These are phyloP conservation scores for Thumatha senex DNA, from an alignment of 2,888 invertebrate species.

Conservation along the genomic window DNA sequence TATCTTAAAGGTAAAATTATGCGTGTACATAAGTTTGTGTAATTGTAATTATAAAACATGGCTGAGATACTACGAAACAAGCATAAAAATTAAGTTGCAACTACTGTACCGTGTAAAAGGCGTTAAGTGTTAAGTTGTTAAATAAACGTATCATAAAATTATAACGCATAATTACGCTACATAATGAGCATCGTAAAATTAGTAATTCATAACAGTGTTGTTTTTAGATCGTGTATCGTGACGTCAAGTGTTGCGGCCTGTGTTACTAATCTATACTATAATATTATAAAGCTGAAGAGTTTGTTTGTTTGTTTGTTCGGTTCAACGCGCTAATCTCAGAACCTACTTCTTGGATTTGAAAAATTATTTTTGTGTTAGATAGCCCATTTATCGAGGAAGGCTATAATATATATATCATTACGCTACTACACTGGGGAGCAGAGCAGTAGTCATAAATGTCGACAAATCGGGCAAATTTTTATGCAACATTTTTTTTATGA, in stretches of 20 bases:
- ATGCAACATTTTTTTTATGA: too few relatives aligned
- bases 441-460: too few relatives aligned
- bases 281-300: too few relatives aligned
- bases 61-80: constrained; percentile 32
- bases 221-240: constrained; percentile 77
- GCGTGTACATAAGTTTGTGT: constrained; percentile 9
- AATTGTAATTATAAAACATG: constrained; percentile 4
- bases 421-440: too few relatives aligned
- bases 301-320: too few relatives aligned
- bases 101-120: constrained; percentile 32
- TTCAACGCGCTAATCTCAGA: too few relatives aligned
- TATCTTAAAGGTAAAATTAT: constrained; percentile 10
- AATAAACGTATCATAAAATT: constrained; percentile 67
- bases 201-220: constrained; percentile 77
- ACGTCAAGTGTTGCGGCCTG: constrained; percentile 52
- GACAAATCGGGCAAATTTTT: too few relatives aligned
- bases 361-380: too few relatives aligned
- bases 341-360: too few relatives aligned
- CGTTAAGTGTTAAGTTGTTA: constrained; percentile 58
- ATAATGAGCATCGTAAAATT: constrained; percentile 68
- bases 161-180: constrained; percentile 67
- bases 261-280: too few relatives aligned
- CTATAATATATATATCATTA: too few relatives aligned
- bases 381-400: too few relatives aligned
- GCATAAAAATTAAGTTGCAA: constrained; percentile 33